Percentiles rank a stretch among this genome's conserved stretches.
Evolutionary conservation across 2,797 vertebrate species (phyloP).

Genomic region (Enteromius trimaculatus): DNA sequence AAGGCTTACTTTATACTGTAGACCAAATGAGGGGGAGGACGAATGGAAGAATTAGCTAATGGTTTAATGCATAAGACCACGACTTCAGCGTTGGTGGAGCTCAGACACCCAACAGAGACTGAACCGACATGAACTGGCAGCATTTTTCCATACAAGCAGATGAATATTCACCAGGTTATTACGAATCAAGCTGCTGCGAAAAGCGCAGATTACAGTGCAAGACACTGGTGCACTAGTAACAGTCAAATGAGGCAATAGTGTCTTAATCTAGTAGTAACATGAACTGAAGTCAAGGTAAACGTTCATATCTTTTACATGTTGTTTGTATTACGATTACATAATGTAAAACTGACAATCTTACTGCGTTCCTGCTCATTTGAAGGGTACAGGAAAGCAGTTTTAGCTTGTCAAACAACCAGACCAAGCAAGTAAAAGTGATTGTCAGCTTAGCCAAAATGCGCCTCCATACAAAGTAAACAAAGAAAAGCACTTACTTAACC

Average conservation of each 20-base stretch:
- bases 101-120: conserved; percentile 33
- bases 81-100: conserved; percentile 52
- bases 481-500: background rate
- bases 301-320: background rate
- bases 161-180: background rate
- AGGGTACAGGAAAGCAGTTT: background rate
- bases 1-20: conserved; percentile 43
- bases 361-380: too few relatives aligned
- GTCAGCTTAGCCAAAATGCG: conserved; percentile 4
- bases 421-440: background rate
- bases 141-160: background rate
- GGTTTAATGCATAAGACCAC: conserved; percentile 51
- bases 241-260: background rate
- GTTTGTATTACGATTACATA: background rate
- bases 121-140: conserved; percentile 13
- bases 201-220: background rate
- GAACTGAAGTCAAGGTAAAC: background rate
- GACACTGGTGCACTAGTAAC: background rate
- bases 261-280: background rate
- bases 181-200: background rate
- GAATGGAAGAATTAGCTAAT: conserved; percentile 57
- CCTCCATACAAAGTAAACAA: conserved; percentile 14
- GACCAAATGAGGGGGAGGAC: conserved; percentile 45
- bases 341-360: background rate
- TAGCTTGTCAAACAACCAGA: background rate